Evolutionary conservation across 2,888 invertebrate genomes (phyloP).

Genomic region (Scotopteryx bipunctaria): DNA sequence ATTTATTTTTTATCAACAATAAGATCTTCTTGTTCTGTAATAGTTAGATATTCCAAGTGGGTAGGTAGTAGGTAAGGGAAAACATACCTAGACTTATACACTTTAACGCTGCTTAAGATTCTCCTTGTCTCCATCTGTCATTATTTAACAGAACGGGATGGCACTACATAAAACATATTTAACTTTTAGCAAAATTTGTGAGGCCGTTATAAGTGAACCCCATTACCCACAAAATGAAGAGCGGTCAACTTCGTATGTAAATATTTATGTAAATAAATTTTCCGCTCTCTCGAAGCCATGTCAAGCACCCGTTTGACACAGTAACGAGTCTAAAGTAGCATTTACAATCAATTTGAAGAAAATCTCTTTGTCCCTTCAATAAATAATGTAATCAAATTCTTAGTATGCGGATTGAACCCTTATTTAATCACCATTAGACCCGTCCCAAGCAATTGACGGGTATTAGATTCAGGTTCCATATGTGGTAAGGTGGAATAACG

Average conservation of each 20-base stretch:
- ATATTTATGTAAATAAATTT: background rate
- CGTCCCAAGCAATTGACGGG: conserved; percentile 44
- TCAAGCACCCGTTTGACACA: background rate
- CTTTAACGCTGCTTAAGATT: no score
- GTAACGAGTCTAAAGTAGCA: background rate
- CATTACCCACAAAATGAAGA: no score
- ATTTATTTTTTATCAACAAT: no score
- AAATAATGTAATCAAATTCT: conserved; percentile 40
- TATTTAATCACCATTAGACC: conserved; percentile 57
- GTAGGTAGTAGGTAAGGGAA: background rate
- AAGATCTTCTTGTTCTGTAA: no score
- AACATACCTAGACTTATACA: background rate
- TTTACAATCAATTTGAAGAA: conserved; percentile 23
- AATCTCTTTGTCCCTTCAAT: conserved; percentile 34
- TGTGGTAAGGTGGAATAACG: conserved; percentile 35
- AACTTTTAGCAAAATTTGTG: no score
- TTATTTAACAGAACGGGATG: no score
- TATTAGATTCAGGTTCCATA: conserved; percentile 42
- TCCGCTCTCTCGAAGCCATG: background rate
- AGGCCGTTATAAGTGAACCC: no score
- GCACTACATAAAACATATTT: no score
- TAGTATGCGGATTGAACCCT: conserved; percentile 39
- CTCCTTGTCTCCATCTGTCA: no score
- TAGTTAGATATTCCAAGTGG: no score
- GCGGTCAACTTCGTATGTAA: background rate